phyloP scores from a whole-genome alignment of 2,888 invertebrate species.

The Panopea generosa region DNA sequence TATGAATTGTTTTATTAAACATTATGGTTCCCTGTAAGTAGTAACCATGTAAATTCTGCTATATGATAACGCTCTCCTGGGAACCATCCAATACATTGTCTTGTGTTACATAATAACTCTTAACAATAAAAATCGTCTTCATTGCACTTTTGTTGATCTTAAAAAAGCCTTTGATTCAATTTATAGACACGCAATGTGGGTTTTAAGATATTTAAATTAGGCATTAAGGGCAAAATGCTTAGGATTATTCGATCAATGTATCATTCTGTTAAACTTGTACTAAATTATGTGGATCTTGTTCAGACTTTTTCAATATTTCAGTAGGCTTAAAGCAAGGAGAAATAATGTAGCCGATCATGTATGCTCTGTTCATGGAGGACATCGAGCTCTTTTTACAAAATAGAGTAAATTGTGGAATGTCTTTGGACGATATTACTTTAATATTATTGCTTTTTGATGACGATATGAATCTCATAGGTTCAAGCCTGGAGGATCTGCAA shows the following conservation, averaged over 20 bases:
- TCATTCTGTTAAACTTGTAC: conserved; percentile 4
- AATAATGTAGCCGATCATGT: conserved; percentile 25
- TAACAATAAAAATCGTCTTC: no score
- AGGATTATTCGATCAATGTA: conserved; percentile 13
- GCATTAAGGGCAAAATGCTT: conserved; percentile 6
- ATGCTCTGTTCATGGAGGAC: conserved; percentile 23
- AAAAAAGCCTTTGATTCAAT: conserved; percentile 22
- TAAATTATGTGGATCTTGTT: conserved; percentile 3
- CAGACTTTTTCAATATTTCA: conserved; percentile 14
- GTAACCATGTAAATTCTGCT: no score
- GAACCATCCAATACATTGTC: no score
- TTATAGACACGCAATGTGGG: conserved; percentile 15
- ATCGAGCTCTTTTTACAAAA: conserved; percentile 11
- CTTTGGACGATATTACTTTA: conserved; percentile 12
- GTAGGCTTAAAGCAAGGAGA: conserved; percentile 32
- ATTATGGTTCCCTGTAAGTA: no score
- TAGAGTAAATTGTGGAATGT: background rate
- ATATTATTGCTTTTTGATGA: conserved; percentile 19
- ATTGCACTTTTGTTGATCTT: conserved; percentile 13
- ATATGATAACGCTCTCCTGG: no score
- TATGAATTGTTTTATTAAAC: no score
- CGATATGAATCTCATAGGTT: conserved; percentile 23
- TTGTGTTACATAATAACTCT: background rate
- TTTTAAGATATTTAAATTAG: conserved; percentile 16
- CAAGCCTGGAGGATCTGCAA: conserved; percentile 12